Conservation (phyloP, 2,797 vertebrate species). For the Aythya fuligula region DNA sequence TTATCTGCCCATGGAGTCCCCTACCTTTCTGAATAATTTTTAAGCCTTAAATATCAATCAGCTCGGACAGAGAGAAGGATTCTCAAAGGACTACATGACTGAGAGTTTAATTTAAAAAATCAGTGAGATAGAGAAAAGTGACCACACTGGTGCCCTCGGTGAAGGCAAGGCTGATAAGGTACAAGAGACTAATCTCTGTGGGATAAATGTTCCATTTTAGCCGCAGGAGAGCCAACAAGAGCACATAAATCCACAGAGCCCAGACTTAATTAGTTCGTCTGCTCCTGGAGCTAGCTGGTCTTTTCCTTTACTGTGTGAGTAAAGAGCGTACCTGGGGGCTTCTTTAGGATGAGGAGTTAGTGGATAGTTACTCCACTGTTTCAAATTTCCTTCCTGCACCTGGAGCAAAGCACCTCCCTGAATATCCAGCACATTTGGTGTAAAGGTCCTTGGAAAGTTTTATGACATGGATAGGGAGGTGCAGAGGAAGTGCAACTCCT, state of each 20-base stretch:
- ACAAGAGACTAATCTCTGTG: neutral
- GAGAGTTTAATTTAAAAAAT: conserved; percentile 7
- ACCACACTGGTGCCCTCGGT: neutral
- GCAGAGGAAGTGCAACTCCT: neutral
- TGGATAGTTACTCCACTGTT: neutral
- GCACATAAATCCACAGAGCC: neutral
- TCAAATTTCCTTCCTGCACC: neutral
- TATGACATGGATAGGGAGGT: neutral
- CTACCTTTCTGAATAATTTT: neutral
- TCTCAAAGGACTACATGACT: neutral
- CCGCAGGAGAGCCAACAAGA: neutral
- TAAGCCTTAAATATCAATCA: neutral
- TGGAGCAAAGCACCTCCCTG: neutral
- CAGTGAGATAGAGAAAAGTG: neutral
- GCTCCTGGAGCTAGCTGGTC: neutral
- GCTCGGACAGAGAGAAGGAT: neutral
- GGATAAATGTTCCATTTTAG: neutral
- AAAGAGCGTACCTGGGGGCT: neutral
- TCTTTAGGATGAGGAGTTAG: neutral
- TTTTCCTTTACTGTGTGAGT: neutral
- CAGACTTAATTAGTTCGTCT: neutral
- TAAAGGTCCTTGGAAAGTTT: neutral
- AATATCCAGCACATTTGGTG: accelerated
- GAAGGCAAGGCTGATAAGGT: neutral
- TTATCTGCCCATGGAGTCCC: neutral